Conservation (phyloP, 2,113 vertebrate genomes). For the Ictidomys tridecemlineatus region DNA sequence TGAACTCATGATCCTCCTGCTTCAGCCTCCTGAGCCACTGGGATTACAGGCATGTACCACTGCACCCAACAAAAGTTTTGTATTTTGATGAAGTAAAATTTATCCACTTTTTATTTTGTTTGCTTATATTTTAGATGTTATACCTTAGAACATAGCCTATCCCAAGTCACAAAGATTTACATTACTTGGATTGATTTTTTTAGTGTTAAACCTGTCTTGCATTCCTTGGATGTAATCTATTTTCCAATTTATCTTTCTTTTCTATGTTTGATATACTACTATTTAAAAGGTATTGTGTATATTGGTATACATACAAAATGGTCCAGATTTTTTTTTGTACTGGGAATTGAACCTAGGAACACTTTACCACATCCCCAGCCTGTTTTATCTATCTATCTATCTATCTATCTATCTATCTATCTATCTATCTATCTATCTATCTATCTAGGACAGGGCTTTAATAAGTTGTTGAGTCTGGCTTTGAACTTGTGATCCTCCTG, state of each 20-base stretch:
- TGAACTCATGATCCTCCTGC: no score
- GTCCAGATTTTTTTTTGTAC: not conserved
- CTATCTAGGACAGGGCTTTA: no score
- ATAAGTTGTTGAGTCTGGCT: no score
- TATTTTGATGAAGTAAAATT: not conserved
- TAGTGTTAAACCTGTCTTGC: not conserved
- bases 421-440: no score
- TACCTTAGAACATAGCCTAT: not conserved
- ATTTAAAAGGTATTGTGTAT: not conserved
- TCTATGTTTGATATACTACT: not conserved
- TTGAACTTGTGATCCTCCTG: no score
- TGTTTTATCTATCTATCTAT: no score
- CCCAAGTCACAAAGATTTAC: no score
- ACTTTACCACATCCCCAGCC: no score
- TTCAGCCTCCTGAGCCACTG: no score
- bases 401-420: no score
- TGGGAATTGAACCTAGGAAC: no score
- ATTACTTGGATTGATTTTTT: not conserved
- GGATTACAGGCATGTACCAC: no score
- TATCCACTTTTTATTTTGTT: not conserved
- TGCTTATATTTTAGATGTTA: not conserved
- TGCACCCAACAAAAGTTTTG: not conserved
- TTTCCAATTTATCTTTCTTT: not conserved
- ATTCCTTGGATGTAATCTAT: not conserved
- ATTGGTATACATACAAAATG: not conserved